phyloP scores from a whole-genome alignment of 1,140 invertebrate genomes.

The Calephelis virginiensis region DNA sequence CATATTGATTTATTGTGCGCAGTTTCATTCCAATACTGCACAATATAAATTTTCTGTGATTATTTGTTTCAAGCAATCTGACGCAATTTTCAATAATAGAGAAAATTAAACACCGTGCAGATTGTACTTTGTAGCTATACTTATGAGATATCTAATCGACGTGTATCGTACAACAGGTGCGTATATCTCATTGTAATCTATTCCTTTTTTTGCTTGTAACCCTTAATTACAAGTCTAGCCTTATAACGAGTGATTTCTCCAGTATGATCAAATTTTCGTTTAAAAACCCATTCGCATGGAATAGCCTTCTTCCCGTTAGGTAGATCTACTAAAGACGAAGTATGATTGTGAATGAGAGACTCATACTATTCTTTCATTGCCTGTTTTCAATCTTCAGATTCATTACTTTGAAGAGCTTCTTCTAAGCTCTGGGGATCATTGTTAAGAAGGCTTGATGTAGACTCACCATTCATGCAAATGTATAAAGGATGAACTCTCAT shows the following conservation, averaged over 20 bases:
- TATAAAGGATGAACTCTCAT: background rate
- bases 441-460: conserved; percentile 4
- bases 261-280: conserved; percentile 30
- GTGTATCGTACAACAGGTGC: conserved; percentile 39
- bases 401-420: conserved; percentile 18
- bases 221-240: conserved; percentile 54
- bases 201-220: conserved; percentile 38
- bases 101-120: too few species aligned
- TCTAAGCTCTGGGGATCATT: conserved; percentile 8
- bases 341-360: conserved; percentile 30
- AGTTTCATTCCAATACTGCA: too few species aligned
- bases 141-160: conserved; percentile 37
- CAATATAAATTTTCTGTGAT: too few species aligned
- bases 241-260: conserved; percentile 30
- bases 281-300: conserved; percentile 39
- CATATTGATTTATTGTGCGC: too few species aligned
- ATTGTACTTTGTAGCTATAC: conserved; percentile 36
- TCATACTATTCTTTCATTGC: conserved; percentile 34
- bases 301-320: conserved; percentile 21
- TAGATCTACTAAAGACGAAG: conserved; percentile 23
- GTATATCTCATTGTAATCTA: conserved; percentile 46
- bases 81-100: too few species aligned
- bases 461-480: conserved; percentile 7
- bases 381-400: conserved; percentile 12
- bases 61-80: too few species aligned